These are phyloP conservation scores for Temnothorax nylanderi DNA, from an alignment of 1,140 invertebrate species.

Conservation along the genomic window DNA sequence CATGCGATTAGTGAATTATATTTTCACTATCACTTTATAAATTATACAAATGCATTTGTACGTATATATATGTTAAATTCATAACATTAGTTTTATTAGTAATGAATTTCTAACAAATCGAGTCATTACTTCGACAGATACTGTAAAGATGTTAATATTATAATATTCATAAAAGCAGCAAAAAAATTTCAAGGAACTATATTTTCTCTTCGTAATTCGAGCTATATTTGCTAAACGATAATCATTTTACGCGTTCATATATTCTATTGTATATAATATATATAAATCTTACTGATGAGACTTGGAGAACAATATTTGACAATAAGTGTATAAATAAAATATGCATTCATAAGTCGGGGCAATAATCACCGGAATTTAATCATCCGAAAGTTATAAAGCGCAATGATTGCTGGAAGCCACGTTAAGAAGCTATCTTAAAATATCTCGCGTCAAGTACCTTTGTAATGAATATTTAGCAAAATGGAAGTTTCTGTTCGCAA, in stretches of 20 bases:
- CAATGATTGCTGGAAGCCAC: not conserved
- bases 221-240: not conserved
- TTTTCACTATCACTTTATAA: not conserved
- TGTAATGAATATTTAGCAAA: slow-evolving; percentile 2
- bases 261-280: too few relatives aligned
- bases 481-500: not conserved
- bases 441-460: not conserved
- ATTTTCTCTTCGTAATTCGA: not conserved
- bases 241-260: not conserved
- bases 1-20: not conserved
- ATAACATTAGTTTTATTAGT: not conserved
- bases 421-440: not conserved
- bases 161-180: not conserved
- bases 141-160: not conserved
- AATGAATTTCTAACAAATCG: not conserved
- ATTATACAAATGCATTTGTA: not conserved
- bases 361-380: not conserved
- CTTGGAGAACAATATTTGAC: not conserved
- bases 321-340: not conserved
- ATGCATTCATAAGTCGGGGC: not conserved
- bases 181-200: not conserved
- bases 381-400: not conserved
- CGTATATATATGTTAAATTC: not conserved
- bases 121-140: not conserved
- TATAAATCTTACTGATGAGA: not conserved